phyloP scores from a whole-genome alignment of 2,888 invertebrate species.

The Scaptodrosophila latifasciaeformis region DNA sequence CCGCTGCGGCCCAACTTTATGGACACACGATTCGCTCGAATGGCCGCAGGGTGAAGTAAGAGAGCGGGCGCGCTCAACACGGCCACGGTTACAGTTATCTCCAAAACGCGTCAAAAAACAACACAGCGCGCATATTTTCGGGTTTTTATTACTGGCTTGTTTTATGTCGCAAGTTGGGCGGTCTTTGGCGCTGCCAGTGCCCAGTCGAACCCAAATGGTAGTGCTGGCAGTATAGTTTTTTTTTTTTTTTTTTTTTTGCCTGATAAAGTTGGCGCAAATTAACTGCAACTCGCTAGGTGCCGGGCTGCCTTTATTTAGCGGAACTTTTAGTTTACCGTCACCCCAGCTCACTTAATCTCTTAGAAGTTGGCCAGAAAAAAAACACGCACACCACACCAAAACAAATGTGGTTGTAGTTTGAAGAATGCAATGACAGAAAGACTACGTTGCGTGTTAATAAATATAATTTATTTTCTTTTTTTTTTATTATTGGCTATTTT shows the following conservation, averaged over 20 bases:
- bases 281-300: no score
- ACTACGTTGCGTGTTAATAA: no score
- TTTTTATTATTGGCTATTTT: background rate
- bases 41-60: no score
- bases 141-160: background rate
- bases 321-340: no score
- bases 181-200: background rate
- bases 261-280: background rate
- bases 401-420: no score
- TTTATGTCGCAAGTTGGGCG: background rate
- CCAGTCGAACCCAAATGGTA: conserved; percentile 16
- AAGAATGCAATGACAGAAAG: no score
- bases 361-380: no score
- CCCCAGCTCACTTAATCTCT: no score
- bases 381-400: conserved; percentile 3
- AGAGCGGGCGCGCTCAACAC: no score
- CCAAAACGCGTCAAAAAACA: background rate
- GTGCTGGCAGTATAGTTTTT: conserved; percentile 11
- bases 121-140: background rate
- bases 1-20: background rate
- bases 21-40: no score
- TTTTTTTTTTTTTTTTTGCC: conserved; percentile 11
- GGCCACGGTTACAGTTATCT: conserved; percentile 18
- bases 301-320: no score
- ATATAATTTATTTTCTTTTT: no score